Conservation (phyloP, 1,140 invertebrate genomes). For the Aphelinus atriplicis region DNA sequence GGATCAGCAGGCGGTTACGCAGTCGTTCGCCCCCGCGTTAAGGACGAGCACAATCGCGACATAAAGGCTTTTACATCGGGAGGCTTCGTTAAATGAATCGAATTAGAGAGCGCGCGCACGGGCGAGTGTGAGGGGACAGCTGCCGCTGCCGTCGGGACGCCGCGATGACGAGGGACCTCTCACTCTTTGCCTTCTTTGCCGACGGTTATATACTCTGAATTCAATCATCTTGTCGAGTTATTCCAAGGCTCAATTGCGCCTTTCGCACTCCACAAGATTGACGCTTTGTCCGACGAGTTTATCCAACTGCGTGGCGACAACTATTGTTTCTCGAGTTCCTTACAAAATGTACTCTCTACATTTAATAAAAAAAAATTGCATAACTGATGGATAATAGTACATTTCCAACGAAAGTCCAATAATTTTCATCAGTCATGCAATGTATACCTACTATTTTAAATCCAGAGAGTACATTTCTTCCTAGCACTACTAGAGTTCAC, state of each 20-base stretch:
- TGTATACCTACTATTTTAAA: no score
- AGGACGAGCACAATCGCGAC: conserved; percentile 32
- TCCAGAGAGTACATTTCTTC: no score
- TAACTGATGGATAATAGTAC: no score
- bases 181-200: conserved; percentile 15
- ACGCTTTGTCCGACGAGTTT: no score
- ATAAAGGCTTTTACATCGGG: conserved; percentile 36
- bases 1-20: conserved; percentile 17
- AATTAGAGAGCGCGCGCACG: conserved; percentile 41
- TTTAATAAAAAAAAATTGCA: no score
- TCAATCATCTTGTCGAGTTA: conserved; percentile 23
- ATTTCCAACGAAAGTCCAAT: no score
- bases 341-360: no score
- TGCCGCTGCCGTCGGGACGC: conserved; percentile 44
- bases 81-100: conserved; percentile 53
- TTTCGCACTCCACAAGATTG: no score
- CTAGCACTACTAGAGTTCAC: no score
- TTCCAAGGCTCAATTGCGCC: conserved; percentile 3
- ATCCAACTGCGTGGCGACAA: no score
- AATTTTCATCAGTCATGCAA: no score
- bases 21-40: conserved; percentile 31
- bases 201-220: background rate
- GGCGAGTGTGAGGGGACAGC: conserved; percentile 38
- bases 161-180: conserved; percentile 36
- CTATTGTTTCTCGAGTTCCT: no score